phyloP scores from a whole-genome alignment of 2,113 vertebrate genomes.

The Lophochroa leadbeateri region DNA sequence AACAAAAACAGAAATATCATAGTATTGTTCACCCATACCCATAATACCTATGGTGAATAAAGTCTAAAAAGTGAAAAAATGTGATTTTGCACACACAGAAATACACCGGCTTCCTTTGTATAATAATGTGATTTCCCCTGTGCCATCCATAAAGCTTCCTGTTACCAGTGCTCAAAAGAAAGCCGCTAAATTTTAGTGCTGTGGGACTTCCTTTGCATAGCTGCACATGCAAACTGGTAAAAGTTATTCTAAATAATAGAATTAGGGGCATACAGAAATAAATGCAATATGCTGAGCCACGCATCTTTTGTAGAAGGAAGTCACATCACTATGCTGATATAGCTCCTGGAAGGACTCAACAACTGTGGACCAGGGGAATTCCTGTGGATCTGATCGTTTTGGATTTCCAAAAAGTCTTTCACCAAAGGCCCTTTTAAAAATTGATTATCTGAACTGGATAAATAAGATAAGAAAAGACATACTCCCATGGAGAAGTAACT shows the following conservation, averaged over 20 bases:
- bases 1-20: neutral
- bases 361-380: neutral
- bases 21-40: neutral
- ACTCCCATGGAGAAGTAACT: neutral
- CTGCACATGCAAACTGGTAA: neutral
- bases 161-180: neutral
- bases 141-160: neutral
- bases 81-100: neutral
- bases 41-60: neutral
- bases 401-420: neutral
- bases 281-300: rapidly evolving
- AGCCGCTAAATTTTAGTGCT: neutral
- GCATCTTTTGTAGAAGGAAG: neutral
- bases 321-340: neutral
- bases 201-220: neutral
- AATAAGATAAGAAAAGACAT: neutral
- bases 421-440: neutral
- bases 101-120: neutral
- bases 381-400: neutral
- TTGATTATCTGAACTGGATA: neutral
- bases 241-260: neutral
- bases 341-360: neutral
- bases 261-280: neutral
- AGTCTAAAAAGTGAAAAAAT: neutral
- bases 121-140: neutral